Evolutionary conservation across 2,113 vertebrate species (phyloP).

Genomic region (Nettapus auritus): DNA sequence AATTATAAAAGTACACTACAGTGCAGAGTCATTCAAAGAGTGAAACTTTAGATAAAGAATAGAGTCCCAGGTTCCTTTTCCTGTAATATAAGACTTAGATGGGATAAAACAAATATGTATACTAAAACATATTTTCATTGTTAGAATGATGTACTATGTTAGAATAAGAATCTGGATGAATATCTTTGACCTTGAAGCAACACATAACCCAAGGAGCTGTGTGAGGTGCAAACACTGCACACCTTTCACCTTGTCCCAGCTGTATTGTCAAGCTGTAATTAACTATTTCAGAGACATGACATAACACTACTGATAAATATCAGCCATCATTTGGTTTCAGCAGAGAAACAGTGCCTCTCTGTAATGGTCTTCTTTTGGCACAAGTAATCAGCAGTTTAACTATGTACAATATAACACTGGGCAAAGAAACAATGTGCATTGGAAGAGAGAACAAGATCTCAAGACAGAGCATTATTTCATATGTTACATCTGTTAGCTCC

Average conservation of each 20-base stretch:
- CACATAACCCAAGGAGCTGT: accelerated
- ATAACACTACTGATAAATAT: not conserved
- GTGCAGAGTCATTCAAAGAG: not conserved
- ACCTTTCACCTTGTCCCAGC: not conserved
- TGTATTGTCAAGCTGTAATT: not conserved
- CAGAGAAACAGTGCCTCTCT: not conserved
- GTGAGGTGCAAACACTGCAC: not conserved
- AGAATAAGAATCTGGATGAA: not conserved
- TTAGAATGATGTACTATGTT: not conserved
- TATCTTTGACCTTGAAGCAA: not conserved
- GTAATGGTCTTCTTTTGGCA: not conserved
- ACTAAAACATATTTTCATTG: not conserved
- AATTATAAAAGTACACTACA: not conserved
- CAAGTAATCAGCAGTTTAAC: not conserved
- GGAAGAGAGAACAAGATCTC: not conserved
- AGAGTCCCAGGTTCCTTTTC: not conserved
- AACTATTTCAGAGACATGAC: not conserved
- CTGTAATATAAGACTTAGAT: not conserved
- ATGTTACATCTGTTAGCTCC: not conserved
- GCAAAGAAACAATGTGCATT: not conserved
- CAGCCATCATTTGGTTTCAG: not conserved
- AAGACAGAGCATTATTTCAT: not conserved
- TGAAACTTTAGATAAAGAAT: not conserved
- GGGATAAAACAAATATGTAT: not conserved
- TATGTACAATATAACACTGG: not conserved